Evolutionary conservation across 1,140 invertebrate genomes (phyloP), one percentile per base, ranked within the genome.

Genomic region (Heliconius hewitsoni): DNA sequence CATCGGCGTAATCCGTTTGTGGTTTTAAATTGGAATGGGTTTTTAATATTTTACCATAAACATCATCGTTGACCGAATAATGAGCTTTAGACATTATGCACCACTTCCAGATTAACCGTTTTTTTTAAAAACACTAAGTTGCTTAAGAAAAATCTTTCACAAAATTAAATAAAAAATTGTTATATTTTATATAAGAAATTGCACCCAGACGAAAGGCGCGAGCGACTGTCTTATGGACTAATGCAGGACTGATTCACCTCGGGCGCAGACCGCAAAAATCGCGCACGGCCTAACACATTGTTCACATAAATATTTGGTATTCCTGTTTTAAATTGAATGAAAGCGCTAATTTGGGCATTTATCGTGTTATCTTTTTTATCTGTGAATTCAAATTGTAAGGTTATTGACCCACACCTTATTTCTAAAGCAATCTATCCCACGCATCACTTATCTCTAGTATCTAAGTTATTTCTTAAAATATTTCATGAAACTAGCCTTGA

Each of bases 161-260:
- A 57, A 74, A 79, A 79, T 9, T 50, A 0, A 73, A 39, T 19
- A 55, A 34, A 74, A 90, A 84, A 84, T 81, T 89, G 87, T 92
- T 89, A 91, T 91, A 92, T 91, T 93, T 92, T 92, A 93, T 92
- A 93, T 89, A 87, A 88, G 83, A 86, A 83, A 82, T 88, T 89
- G 84, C 83, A 84, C 83, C 87, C 85, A 83, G 80, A 83, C 86
- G 76, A 81, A 83, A 86, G 84, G 88, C 91, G 90, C 93, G 93
- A 80, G 90, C 90, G 90, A 82, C 90, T 87, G 86, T 91, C 81
- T 85, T 93, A 92, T 93, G 88, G 90, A 89, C 91, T 91, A 92
- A 93, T 92, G 86, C 88, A 86, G 86, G 87, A 93, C 92, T 94
- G 92, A 94, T 89, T 93, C 92, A 93, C 89, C 85, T 81, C 84